phyloP scores from a whole-genome alignment of 2,888 invertebrate genomes.

The Clunio marinus region DNA sequence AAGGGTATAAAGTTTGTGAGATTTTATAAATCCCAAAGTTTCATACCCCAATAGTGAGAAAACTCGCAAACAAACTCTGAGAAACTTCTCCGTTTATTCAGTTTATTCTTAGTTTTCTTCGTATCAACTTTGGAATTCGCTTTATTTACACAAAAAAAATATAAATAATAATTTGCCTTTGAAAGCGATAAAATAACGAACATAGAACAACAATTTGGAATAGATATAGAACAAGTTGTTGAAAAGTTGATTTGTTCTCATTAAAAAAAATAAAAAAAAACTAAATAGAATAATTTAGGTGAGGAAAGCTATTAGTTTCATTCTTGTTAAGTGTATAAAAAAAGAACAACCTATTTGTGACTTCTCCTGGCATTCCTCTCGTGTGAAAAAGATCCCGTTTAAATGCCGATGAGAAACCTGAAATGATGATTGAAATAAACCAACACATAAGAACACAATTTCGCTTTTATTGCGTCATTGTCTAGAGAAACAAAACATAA shows the following conservation, averaged over 20 bases:
- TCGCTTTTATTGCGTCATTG: slow-evolving; percentile 14
- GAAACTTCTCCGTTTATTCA: no score
- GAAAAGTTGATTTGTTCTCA: neutral
- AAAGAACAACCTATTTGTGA: neutral
- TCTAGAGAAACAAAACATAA: neutral
- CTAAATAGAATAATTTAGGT: slow-evolving; percentile 8
- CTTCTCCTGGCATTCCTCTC: neutral
- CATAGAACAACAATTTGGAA: neutral
- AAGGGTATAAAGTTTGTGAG: no score
- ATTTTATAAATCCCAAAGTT: no score
- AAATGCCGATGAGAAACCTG: no score
- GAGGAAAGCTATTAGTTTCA: neutral
- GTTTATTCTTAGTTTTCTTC: slow-evolving; percentile 5
- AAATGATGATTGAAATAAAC: neutral
- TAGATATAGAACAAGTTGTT: neutral
- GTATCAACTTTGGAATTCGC: neutral
- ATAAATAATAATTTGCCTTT: neutral
- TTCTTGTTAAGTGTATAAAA: neutral
- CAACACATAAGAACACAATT: neutral
- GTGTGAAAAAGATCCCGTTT: neutral
- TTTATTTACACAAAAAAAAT: neutral
- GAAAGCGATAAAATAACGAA: neutral
- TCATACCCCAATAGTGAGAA: no score
- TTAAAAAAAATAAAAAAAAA: neutral
- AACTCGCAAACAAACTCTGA: no score